Base-by-base conservation (phyloP, 2,797 vertebrate genomes). In the Tiaroga cobitis region DNA sequence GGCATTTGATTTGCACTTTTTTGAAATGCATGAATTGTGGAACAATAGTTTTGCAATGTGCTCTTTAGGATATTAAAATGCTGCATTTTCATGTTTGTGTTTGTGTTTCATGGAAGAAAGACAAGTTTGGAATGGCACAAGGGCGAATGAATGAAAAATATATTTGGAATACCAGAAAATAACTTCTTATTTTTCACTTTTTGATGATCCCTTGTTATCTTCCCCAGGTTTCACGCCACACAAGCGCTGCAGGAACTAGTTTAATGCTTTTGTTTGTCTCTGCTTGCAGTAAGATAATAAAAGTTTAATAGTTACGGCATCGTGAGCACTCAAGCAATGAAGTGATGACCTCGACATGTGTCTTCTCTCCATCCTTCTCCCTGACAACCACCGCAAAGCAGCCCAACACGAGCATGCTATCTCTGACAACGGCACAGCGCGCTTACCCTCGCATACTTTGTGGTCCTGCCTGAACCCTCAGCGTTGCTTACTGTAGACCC, bases 271-370 rank as follows among this genome's bases (percentile, higher is more conserved):
- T 70, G 77, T 85, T 77, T 59, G 26, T 34, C 34, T 26, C 11
- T 3, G 39, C 82, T 54, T 37, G 41, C 39, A 56, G 18, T 51
- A 68, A 34, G 5, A 29, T 63, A 83, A 88, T 88, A 78, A 80
- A 86, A 85, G 80, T 86, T 84, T 85, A 73, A 88, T 82, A 56
- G 80, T 85, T 80, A 67, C 4, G 6, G 18, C 68, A 85, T 86
- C 82, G 82, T 87, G 84, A 83, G 85, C 80, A 61, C 73, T 85
- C 70, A 81, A 79, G 59, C 65, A 59, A 49, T 80, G 80, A n/a
- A 16, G 34, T 68, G 78, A 63, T 56, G 61, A 80, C 74, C 82
- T 85, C 39, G 67, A 68, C 79, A 29, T 78, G 68, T 77, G 72
- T 85, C 59, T 79, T 68, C 39, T 69, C 39, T 84, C 61, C 11